Evolutionary conservation across 2,797 vertebrate species (phyloP), one percentile per base, ranked within the genome.

Genomic region (Danio tinwini): DNA sequence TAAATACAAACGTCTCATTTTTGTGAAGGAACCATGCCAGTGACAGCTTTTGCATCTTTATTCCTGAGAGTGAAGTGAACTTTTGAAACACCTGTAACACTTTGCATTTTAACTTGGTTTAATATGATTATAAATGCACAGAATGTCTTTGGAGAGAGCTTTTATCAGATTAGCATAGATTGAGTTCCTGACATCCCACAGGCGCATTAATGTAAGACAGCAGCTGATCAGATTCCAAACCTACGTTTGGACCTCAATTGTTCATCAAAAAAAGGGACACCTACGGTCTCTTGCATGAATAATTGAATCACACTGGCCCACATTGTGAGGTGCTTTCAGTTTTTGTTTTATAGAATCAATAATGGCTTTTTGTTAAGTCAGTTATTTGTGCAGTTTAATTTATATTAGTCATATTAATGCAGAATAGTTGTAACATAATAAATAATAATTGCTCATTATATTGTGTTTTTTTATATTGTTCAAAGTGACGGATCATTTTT

Each of bases 171-270:
- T 5, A 74, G 44, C 42, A 49, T 45, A 19, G 39, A 53, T 29
- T 37, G n/a, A 53, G 12, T 69, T 61, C 40, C 42, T 67, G 14
- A 37, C 62, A 12, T 76, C 37, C 40, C 52, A 58, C 44, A 11
- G 40, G 2, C 8, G 4, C 19, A 67, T 49, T 40, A 5, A 12
- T 55, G 53, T 58, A 47, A 47, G 44, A 45, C 13, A 17, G 53
- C 72, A 29, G 76, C 69, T 81, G 74, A 84, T 81, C 44, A 64
- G 76, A 87, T 84, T 82, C 77, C 71, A 83, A 85, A 42, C 80
- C 80, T 47, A 82, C 81, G 2, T 21, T 47, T 29, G 67, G 19
- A 44, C 47, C 77, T 64, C 49, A 45, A 53, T 55, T 17, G 19
- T 68, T 62, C 44, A 49, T 62, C 76, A 42, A 47, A 53, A 10